Evolutionary conservation across 2,797 vertebrate genomes (phyloP).

Genomic region (Pseudochirops corinnae): DNA sequence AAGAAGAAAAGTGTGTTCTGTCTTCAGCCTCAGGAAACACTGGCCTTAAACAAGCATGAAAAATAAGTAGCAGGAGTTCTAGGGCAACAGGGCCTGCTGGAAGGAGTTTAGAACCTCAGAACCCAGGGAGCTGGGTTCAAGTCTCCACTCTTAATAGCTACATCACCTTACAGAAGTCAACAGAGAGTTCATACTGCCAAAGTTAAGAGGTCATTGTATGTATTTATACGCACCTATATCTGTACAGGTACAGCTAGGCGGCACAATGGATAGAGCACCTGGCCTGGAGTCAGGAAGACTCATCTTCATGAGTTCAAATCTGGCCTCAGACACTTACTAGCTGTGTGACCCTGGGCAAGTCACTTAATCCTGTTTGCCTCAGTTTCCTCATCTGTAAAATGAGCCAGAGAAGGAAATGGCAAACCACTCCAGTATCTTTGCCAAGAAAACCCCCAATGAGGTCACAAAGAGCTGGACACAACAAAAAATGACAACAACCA

Average conservation of each 20-base stretch:
- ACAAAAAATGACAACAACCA: background rate
- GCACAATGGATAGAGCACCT: background rate
- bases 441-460: background rate
- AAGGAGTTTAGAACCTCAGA: background rate
- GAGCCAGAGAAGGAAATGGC: background rate
- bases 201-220: background rate
- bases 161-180: background rate
- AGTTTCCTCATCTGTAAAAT: background rate
- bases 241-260: background rate
- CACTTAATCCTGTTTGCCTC: background rate
- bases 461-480: background rate
- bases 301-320: background rate
- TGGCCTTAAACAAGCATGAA: background rate
- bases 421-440: background rate
- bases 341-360: background rate
- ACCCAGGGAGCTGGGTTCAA: background rate
- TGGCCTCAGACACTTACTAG: background rate
- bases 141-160: background rate
- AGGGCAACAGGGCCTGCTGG: rapidly evolving
- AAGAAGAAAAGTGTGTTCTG: background rate
- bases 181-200: background rate
- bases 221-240: background rate
- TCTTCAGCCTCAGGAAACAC: rapidly evolving
- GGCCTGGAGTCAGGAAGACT: background rate
- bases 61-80: rapidly evolving